Evolutionary conservation across 2,113 vertebrate genomes (phyloP), one percentile per base, ranked within the genome.

Genomic region (Engraulis encrasicolus): DNA sequence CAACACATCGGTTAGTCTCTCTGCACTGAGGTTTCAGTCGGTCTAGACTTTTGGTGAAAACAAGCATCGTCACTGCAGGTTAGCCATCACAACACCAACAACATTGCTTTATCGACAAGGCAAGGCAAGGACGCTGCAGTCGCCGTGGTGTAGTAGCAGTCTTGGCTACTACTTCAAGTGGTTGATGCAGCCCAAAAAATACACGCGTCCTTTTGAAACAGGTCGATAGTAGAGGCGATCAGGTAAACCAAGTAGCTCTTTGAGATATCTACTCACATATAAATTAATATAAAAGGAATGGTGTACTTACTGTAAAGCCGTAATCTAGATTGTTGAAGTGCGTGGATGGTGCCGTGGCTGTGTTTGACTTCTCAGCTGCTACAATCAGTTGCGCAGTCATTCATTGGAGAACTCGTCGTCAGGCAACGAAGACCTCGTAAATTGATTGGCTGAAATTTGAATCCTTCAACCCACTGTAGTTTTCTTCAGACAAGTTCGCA

Each of bases 381-480:
- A 31, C 34, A 74, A 74, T 74, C 66, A 74, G 66, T 19, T 74
- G 66, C 66, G 12, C 66, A 74, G 27, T 74, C 86, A 34, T 23
- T 50, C 50, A 94, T 93, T 93, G 93, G 94, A 71, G 20, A 84
- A 50, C 1, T 52, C 78, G 94, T 92, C 91, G 93, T 89, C 87
- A 88, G 88, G 93, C 92, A 94, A 94, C 92, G 87, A 89, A 90
- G 50, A 83, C 89, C 77, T 84, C 81, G 83, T 84, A 23, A 38
- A 71, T 11, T 87, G 82, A 94, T 93, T 94, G 92, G 93, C 54
- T 83, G 34, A 2, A 78, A 50, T 15, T 14, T 50, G 27, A 74
- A 31, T 36, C 31, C 4, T 74, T 34, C 34, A 74, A 17, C 9
- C 66, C n/a, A n/a, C n/a, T n/a, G 9, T 36, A 7, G 14, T 31